Percentiles rank a stretch among this genome's conserved stretches.
phyloP scores from a whole-genome alignment of 2,113 vertebrate species.

The Isichthys henryi region DNA sequence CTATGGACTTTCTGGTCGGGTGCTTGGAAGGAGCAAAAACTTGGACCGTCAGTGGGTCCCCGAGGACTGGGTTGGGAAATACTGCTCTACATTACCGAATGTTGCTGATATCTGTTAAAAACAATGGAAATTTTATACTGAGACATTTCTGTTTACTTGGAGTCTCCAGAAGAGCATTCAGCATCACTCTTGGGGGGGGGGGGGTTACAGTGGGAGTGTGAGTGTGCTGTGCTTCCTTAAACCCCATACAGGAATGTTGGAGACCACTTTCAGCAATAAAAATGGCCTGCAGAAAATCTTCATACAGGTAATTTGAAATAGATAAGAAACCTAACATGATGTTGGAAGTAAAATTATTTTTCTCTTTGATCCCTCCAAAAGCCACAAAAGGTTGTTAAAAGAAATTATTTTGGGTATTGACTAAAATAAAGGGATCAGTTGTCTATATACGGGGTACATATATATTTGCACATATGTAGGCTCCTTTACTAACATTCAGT shows the following conservation, averaged over 20 bases:
- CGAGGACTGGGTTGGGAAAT: no score
- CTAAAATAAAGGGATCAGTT: background rate
- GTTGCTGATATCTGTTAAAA: no score
- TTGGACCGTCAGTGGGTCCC: background rate
- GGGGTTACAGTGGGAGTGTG: no score
- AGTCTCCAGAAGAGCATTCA: no score
- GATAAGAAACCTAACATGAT: background rate
- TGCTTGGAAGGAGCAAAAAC: background rate
- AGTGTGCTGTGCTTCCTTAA: no score
- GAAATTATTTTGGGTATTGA: background rate
- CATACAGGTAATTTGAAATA: constrained; percentile 39
- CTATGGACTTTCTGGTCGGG: no score
- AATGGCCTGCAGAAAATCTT: constrained; percentile 29
- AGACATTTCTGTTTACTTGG: no score
- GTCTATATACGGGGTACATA: background rate
- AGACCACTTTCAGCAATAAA: no score
- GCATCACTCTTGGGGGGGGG: no score
- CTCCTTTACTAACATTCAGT: background rate
- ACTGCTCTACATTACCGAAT: no score
- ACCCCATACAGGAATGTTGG: no score
- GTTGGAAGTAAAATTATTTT: background rate
- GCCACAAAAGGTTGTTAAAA: background rate
- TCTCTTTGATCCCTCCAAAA: background rate
- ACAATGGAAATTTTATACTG: no score
- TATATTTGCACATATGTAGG: background rate